Percentiles rank a stretch among this genome's conserved stretches.
These are phyloP conservation scores for Hemicordylus capensis DNA, from an alignment of 2,113 vertebrate genomes.

Conservation along the genomic window DNA sequence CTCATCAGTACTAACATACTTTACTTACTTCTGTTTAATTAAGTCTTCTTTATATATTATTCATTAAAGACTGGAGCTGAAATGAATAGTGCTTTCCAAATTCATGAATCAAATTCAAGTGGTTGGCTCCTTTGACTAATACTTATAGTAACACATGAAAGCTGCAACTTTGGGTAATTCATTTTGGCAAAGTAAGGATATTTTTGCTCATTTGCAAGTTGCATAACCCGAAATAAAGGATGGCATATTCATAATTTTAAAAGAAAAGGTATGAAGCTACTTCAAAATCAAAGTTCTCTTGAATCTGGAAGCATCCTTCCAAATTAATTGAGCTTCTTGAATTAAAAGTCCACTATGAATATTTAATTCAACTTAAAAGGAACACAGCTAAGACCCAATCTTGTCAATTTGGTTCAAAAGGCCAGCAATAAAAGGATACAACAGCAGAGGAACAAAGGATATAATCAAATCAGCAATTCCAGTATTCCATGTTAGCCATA, in stretches of 20 bases:
- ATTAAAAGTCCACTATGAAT: background rate
- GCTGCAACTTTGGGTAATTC: background rate
- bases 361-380: background rate
- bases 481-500: background rate
- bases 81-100: background rate
- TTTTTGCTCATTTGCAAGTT: too few species aligned
- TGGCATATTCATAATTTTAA: background rate
- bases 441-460: background rate
- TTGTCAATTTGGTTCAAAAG: background rate
- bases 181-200: background rate
- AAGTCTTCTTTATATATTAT: slow-evolving; percentile 7
- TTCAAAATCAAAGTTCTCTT: background rate
- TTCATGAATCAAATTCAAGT: background rate
- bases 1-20: background rate
- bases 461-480: background rate
- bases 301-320: background rate
- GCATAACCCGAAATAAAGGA: background rate
- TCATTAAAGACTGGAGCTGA: background rate
- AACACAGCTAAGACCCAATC: background rate
- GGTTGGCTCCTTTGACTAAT: background rate
- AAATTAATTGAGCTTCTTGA: background rate
- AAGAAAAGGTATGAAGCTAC: background rate
- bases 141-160: background rate
- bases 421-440: too few species aligned
- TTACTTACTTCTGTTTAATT: slow-evolving; percentile 1